Conservation (phyloP, 2,888 invertebrate genomes). For the Plusia festucae region DNA sequence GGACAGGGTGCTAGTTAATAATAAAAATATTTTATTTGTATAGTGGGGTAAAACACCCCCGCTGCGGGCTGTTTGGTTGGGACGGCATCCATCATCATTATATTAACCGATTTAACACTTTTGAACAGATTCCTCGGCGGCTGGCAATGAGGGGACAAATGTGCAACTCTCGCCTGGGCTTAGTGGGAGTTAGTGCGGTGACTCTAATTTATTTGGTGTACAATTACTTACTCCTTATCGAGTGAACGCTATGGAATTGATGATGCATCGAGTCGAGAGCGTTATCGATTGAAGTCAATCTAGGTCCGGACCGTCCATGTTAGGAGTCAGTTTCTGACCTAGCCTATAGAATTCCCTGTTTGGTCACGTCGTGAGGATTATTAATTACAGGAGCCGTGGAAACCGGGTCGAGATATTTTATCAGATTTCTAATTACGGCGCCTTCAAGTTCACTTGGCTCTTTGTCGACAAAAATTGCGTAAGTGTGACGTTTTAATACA, state of each 20-base stretch:
- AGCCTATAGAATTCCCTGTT: conserved; percentile 74
- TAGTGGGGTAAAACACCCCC: conserved; percentile 89
- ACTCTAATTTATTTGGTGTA: conserved; percentile 60
- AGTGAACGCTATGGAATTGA: conserved; percentile 54
- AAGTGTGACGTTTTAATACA: conserved; percentile 68
- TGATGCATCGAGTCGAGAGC: conserved; percentile 67
- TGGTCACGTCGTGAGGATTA: conserved; percentile 74
- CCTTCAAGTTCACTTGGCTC: conserved; percentile 60
- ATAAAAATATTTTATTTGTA: conserved; percentile 89
- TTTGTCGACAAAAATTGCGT: conserved; percentile 59
- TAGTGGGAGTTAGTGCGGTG: conserved; percentile 38
- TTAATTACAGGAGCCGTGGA: conserved; percentile 75
- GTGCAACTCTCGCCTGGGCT: conserved; percentile 58
- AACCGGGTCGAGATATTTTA: conserved; percentile 74
- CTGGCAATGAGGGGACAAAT: conserved; percentile 65
- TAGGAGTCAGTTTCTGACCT: conserved; percentile 71
- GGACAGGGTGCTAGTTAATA: conserved; percentile 84
- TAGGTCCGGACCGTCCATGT: conserved; percentile 69
- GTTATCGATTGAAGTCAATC: conserved; percentile 68
- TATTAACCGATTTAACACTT: conserved; percentile 90
- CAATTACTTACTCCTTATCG: conserved; percentile 60
- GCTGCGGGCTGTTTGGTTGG: conserved; percentile 88
- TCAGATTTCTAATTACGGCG: conserved; percentile 70
- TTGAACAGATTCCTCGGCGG: conserved; percentile 86
- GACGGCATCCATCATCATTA: conserved; percentile 89